These are phyloP conservation scores for Vanessa tameamea DNA, from an alignment of 1,140 invertebrate genomes.

Conservation along the genomic window DNA sequence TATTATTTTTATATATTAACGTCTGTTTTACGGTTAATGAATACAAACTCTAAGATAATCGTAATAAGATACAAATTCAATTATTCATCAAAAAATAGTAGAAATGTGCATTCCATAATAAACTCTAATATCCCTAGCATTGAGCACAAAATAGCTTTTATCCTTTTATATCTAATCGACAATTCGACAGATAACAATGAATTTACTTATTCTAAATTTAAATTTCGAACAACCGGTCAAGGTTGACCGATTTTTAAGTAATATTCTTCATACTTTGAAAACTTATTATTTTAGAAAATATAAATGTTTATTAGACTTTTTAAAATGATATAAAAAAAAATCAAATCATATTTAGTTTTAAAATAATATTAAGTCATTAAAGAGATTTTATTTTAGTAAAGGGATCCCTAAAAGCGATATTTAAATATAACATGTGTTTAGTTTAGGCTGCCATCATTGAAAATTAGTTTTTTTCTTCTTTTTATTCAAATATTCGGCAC, in stretches of 20 bases:
- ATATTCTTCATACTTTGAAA: slow-evolving; percentile 7
- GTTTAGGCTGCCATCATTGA: slow-evolving; percentile 7
- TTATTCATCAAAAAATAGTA: slow-evolving; percentile 9
- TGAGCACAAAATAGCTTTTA: neutral
- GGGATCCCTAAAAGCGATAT: slow-evolving; percentile 23
- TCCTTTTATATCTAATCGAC: slow-evolving; percentile 21
- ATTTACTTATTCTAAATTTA: slow-evolving; percentile 29
- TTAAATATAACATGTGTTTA: too few relatives aligned
- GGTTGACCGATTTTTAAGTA: slow-evolving; percentile 8
- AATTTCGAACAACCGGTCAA: slow-evolving; percentile 28
- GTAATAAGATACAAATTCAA: slow-evolving; percentile 7
- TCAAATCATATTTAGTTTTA: neutral
- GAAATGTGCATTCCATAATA: neutral
- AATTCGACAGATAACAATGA: slow-evolving; percentile 28
- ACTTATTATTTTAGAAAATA: neutral
- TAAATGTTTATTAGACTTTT: too few relatives aligned
- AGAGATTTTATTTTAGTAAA: neutral
- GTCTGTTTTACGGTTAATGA: neutral
- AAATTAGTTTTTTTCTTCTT: slow-evolving; percentile 32
- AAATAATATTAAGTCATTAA: neutral
- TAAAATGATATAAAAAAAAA: neutral
- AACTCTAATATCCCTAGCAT: neutral
- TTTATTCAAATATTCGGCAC: slow-evolving; percentile 42
- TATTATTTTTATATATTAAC: too few relatives aligned
- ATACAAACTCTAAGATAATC: neutral